A percentile compares a stretch with the other conserved stretches of the same genome.
Evolutionary conservation across 2,113 vertebrate genomes (phyloP).

Genomic region (Macrotus californicus): DNA sequence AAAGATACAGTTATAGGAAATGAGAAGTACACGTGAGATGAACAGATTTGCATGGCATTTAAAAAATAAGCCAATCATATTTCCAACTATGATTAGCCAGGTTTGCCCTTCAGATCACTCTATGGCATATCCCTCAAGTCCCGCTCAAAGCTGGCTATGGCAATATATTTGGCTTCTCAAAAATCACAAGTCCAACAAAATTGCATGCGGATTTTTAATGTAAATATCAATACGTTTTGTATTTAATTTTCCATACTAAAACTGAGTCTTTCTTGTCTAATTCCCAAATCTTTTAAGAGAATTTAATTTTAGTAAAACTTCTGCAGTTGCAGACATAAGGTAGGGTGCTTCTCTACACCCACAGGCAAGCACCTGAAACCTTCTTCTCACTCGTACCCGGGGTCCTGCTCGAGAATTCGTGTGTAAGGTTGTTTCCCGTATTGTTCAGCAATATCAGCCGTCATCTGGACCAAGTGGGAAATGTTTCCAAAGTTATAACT

Average conservation of each 20-base stretch:
- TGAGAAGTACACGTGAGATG: conserved; percentile 45
- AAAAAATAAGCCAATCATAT: conserved; percentile 36
- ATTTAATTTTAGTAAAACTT: conserved; percentile 5
- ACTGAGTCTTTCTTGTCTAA: neutral
- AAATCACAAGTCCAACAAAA: conserved; percentile 27
- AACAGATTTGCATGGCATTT: conserved; percentile 48
- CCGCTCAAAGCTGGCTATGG: neutral
- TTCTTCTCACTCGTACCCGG: neutral
- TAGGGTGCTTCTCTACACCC: neutral
- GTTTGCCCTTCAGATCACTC: conserved; percentile 5
- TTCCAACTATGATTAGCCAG: neutral
- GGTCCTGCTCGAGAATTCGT: neutral
- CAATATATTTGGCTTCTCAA: conserved; percentile 20
- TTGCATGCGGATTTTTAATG: neutral
- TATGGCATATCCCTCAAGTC: neutral
- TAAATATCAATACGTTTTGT: conserved; percentile 8
- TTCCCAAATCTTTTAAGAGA: neutral
- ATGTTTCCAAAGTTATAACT: neutral
- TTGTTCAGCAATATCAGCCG: neutral
- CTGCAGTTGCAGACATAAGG: neutral
- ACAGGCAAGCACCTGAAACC: neutral
- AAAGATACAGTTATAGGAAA: conserved; percentile 49
- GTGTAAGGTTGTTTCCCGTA: neutral
- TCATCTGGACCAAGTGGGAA: neutral
- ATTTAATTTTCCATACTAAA: conserved; percentile 3